phyloP scores from a whole-genome alignment of 2,113 vertebrate species.

The Crotalus viridis region DNA sequence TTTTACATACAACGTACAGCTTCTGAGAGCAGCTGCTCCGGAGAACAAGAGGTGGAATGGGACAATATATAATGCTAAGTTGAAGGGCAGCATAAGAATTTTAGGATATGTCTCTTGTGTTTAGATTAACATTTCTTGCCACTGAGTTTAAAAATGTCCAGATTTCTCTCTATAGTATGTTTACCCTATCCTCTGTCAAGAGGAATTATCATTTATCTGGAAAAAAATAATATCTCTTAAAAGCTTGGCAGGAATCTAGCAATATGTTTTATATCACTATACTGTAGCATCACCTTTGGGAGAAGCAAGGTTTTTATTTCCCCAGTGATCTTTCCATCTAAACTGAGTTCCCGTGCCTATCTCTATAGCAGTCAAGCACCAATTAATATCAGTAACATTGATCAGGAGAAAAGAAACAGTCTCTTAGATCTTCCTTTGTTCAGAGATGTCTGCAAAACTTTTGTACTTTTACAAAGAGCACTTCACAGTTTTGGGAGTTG shows the following conservation, averaged over 20 bases:
- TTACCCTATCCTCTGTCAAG: constrained; percentile 14
- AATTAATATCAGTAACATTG: background rate
- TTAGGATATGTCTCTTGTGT: background rate
- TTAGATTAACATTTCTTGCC: constrained; percentile 13
- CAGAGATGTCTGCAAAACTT: background rate
- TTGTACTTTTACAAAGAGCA: background rate
- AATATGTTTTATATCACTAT: background rate
- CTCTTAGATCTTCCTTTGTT: background rate
- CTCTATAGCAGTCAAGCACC: background rate
- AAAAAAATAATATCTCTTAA: background rate
- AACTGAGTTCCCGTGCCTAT: background rate
- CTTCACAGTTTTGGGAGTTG: background rate
- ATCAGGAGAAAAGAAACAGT: background rate
- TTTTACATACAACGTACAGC: background rate
- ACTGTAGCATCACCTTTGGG: background rate
- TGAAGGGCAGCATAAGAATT: background rate
- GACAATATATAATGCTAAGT: background rate
- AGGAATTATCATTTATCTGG: constrained; percentile 11
- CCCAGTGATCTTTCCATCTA: background rate
- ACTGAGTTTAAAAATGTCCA: background rate
- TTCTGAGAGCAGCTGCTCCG: background rate
- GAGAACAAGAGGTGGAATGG: background rate
- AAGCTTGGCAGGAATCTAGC: background rate
- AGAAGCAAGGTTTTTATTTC: background rate
- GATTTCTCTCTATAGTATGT: constrained; percentile 10